phyloP scores from a whole-genome alignment of 2,888 invertebrate genomes.

The Plagodis pulveraria region DNA sequence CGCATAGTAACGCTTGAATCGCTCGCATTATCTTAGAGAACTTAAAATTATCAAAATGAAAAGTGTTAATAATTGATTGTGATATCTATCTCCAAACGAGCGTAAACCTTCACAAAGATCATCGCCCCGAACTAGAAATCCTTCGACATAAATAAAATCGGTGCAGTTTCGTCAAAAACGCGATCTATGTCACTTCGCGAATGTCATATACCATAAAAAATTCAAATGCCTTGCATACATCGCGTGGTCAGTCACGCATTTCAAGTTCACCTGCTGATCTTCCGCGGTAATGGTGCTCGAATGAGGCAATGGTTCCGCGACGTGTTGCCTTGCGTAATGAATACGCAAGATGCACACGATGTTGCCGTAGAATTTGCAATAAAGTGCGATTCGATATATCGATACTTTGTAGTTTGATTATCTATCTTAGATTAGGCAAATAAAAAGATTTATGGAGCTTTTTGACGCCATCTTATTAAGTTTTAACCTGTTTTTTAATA shows the following conservation, averaged over 20 bases:
- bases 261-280: conserved; percentile 21
- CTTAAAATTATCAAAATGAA: too few relatives aligned
- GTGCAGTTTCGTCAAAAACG: conserved; percentile 25
- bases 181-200: conserved; percentile 15
- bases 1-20: too few relatives aligned
- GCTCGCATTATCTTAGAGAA: too few relatives aligned
- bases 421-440: neutral
- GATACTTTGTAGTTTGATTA: conserved; percentile 8
- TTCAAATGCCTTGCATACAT: conserved; percentile 12
- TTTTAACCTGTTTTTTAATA: too few relatives aligned
- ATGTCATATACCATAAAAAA: neutral
- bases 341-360: conserved; percentile 17
- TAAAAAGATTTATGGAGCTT: neutral
- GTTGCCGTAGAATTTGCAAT: conserved; percentile 24
- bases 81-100: neutral
- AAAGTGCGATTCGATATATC: conserved; percentile 14
- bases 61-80: neutral
- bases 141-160: conserved; percentile 30
- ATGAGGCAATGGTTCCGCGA: conserved; percentile 8
- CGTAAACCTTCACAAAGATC: conserved; percentile 28
- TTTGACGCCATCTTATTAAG: too few relatives aligned
- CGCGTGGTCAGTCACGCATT: conserved; percentile 10
- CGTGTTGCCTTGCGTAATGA: conserved; percentile 14
- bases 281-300: conserved; percentile 19
- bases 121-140: conserved; percentile 23